These are phyloP conservation scores for Mesocricetus auratus DNA, from an alignment of 2,113 vertebrate species.

Conservation along the genomic window DNA sequence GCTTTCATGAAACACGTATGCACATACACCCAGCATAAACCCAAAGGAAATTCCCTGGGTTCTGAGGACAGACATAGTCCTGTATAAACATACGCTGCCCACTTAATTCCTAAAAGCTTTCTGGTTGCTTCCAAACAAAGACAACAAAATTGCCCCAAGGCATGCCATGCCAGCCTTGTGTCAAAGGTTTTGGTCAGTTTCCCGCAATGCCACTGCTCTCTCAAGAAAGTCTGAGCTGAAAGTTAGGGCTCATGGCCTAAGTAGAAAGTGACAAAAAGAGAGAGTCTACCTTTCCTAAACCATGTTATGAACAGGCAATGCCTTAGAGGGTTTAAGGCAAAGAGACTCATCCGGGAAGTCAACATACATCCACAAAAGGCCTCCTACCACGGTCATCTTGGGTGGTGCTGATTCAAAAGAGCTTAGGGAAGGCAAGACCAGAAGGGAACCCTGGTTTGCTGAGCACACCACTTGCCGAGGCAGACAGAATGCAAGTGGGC, in stretches of 20 bases:
- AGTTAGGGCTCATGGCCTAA: background rate
- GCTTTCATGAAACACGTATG: background rate
- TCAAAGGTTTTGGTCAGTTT: background rate
- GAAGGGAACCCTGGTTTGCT: background rate
- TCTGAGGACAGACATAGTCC: background rate
- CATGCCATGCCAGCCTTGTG: background rate
- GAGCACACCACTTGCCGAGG: background rate
- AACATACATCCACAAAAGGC: background rate
- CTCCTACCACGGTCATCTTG: background rate
- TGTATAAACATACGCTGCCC: background rate
- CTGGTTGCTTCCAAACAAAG: background rate
- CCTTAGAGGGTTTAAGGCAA: background rate
- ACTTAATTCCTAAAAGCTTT: constrained; percentile 35
- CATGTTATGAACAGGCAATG: rapidly evolving
- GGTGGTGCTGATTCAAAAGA: background rate
- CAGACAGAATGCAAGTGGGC: background rate
- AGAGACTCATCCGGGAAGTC: background rate
- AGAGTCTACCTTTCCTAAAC: background rate
- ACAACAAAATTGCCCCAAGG: background rate
- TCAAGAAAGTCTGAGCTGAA: background rate
- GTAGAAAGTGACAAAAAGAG: background rate
- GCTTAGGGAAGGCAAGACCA: background rate
- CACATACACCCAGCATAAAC: background rate
- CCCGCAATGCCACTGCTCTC: background rate
- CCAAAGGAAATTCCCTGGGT: constrained; percentile 27